phyloP scores from a whole-genome alignment of 2,888 invertebrate species.

The Crepidodera aurea region DNA sequence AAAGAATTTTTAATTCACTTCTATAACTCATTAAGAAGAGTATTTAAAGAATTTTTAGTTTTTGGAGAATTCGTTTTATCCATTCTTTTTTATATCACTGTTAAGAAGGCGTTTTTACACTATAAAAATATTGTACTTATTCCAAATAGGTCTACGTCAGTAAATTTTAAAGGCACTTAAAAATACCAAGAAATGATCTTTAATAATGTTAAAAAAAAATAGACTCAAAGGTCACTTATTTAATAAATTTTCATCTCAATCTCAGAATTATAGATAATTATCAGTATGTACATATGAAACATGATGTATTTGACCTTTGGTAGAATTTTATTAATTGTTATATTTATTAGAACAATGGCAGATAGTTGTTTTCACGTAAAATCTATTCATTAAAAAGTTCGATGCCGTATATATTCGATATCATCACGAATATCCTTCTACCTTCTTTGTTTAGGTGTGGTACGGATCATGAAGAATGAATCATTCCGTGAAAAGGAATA shows the following conservation, averaged over 20 bases:
- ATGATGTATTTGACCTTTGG: slow-evolving; percentile 7
- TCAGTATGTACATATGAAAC: background rate
- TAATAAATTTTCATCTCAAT: background rate
- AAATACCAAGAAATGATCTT: no score
- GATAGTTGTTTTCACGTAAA: background rate
- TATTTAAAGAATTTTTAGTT: no score
- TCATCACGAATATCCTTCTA: slow-evolving; percentile 12
- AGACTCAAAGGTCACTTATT: no score
- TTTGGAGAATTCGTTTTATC: no score
- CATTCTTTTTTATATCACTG: no score
- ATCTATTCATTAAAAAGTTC: slow-evolving; percentile 5
- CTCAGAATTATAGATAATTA: background rate
- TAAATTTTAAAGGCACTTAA: no score
- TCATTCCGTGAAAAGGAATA: background rate
- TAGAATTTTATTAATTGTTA: slow-evolving; percentile 3
- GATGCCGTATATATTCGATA: background rate
- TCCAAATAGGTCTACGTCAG: no score
- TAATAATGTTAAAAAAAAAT: no score
- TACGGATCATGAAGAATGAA: background rate
- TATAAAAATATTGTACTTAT: no score
- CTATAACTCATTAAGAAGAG: no score
- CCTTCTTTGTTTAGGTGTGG: slow-evolving; percentile 8
- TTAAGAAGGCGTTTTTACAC: no score
- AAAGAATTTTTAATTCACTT: no score
- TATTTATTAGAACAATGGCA: slow-evolving; percentile 8